These are phyloP conservation scores for Chaetops frenatus DNA, from an alignment of 2,113 vertebrate species.

Conservation along the genomic window DNA sequence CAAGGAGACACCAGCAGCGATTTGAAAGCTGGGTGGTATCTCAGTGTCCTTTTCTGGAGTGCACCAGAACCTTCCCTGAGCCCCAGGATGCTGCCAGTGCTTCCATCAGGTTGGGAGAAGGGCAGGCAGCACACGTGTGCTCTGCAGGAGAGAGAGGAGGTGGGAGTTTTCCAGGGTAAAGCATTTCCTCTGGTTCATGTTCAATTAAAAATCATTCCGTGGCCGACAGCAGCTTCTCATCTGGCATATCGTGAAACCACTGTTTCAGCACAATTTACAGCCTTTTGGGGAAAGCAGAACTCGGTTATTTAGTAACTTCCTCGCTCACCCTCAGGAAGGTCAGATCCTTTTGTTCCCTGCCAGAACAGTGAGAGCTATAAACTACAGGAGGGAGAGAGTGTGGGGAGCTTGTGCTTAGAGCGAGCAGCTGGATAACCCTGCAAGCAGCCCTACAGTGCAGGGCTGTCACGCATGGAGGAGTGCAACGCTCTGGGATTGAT, in stretches of 20 bases:
- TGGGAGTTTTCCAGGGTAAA: not conserved
- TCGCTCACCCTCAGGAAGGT: constrained; percentile 51
- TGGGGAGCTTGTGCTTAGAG: not conserved
- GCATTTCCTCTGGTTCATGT: not conserved
- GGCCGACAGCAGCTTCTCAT: constrained; percentile 52
- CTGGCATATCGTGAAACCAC: constrained; percentile 55
- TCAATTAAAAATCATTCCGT: constrained; percentile 55
- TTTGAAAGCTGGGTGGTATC: not conserved
- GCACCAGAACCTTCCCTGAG: too few species aligned
- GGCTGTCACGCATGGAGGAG: not conserved
- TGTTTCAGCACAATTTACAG: constrained; percentile 70
- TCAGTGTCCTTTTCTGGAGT: not conserved
- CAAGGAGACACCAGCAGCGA: rapidly evolving
- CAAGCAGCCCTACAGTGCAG: not conserved
- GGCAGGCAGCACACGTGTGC: not conserved
- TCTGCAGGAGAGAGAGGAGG: not conserved
- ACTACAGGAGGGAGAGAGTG: not conserved
- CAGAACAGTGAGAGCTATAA: constrained; percentile 40
- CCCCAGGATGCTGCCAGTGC: not conserved
- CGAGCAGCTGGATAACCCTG: not conserved
- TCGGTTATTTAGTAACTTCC: constrained; percentile 63
- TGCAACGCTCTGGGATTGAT: not conserved
- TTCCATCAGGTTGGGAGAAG: not conserved
- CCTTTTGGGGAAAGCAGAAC: constrained; percentile 60
- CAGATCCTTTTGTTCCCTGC: constrained; percentile 51